These are phyloP conservation scores for Fregata magnificens DNA, from an alignment of 2,113 vertebrate species.

Conservation along the genomic window DNA sequence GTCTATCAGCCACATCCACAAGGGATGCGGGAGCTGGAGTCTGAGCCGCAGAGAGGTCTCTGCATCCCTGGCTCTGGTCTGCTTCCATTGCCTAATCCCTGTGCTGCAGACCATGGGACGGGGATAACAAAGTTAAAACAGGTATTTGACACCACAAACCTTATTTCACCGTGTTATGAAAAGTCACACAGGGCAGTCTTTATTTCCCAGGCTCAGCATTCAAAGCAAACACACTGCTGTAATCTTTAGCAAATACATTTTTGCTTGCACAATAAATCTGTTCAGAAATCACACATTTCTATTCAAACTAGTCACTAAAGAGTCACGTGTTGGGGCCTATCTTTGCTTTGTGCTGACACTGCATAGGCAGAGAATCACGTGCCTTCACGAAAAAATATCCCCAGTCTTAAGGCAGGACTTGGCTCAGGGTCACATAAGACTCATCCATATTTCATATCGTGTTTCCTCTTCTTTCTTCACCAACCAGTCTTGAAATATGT, in stretches of 20 bases:
- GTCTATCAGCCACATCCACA: not conserved
- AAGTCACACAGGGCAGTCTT: not conserved
- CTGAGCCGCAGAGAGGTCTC: not conserved
- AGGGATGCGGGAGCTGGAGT: not conserved
- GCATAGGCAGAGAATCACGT: not conserved
- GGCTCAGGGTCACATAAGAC: not conserved
- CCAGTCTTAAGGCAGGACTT: not conserved
- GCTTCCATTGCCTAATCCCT: not conserved
- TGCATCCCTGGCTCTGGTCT: not conserved
- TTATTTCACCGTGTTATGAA: not conserved
- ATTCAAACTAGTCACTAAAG: slow-evolving; percentile 11
- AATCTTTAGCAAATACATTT: slow-evolving; percentile 54
- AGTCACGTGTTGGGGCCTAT: slow-evolving; percentile 33
- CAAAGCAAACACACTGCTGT: not conserved
- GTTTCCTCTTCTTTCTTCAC: slow-evolving; percentile 6
- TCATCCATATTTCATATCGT: not conserved
- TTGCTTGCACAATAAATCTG: slow-evolving; percentile 46
- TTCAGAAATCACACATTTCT: slow-evolving; percentile 44
- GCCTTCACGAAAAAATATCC: slow-evolving; percentile 26
- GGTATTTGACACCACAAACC: not conserved
- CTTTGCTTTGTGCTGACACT: slow-evolving; percentile 34
- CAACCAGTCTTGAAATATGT: not conserved
- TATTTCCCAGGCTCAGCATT: slow-evolving; percentile 11
- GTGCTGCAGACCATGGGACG: not conserved
- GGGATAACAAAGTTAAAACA: not conserved